Evolutionary conservation across 2,888 invertebrate species (phyloP), one percentile per base, ranked within the genome.

Genomic region (Cantharis lateralis): DNA sequence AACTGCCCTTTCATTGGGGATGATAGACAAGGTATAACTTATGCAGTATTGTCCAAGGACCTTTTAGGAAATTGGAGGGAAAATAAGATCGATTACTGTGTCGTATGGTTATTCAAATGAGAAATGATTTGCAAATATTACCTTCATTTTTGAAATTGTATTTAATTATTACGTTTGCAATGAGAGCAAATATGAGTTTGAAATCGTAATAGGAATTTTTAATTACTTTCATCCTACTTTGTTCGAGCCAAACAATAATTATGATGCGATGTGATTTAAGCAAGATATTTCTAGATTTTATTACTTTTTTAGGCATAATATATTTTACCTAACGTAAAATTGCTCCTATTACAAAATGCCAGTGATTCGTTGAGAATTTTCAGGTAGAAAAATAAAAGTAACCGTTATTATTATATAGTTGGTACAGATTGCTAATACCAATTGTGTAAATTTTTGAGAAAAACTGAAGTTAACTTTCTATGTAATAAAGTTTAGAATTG

Each of bases 1-100:
- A 78, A 78, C 78, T 78, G 78, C 68, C 70, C 70, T 70, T 66
- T 62, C 68, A 74, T 63, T 69, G 75, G 78, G 75, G 77, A 75
- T 72, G 75, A 66, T 15, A 62, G 66, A 69, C 78, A 68, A 68
- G 78, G 78, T 73, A 70, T 70, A 78, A 78, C 75, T 71, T 69
- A 26, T 71, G 48, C 48, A 13, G 72, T 48, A 78, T 78, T 78
- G 78, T 78, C 78, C 75, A 71, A 75, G 78, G 78, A 48, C 72
- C 26, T 15, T 77, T 75, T 72, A 48, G 68, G 69, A 72, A 68
- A 71, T 28, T 68, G 70, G 62, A 76, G 71, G 71, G 72, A 72
- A 63, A 72, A 71, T 71, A 73, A 73, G 73, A 72, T 70, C 20
- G 69, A 76, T 76, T 32, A 62, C 62, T 26, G 15, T 15, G 9